Base-by-base conservation (phyloP, 2,113 vertebrate genomes). In the Ctenomys sociabilis region DNA sequence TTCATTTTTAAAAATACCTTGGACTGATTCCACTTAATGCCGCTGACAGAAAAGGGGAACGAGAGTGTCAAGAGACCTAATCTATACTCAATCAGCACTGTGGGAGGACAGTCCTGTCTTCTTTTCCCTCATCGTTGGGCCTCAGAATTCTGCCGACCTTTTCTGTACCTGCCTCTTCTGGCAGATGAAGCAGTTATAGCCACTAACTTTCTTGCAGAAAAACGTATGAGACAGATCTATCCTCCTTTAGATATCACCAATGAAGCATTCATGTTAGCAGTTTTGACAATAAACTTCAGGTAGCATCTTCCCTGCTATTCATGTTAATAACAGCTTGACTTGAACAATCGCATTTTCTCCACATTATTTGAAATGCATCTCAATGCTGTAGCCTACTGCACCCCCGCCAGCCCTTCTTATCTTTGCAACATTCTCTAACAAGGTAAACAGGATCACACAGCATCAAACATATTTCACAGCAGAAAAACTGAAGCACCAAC, bases 161-260 rank as follows among this genome's bases (percentile, higher is more conserved):
- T 97, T 68, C 91, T 82, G 45, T 3, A 24, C 82, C 66, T 86
- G 37, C 85, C 54, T 89, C 64, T 88, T 92, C 94, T 93, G 82
- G 92, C 45, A 90, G 87, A 96, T 82, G 84, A 82, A 85, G 43
- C 77, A 72, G 32, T 80, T 83, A 13, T 57, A 59, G 92, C 72
- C 73, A 52, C 83, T 77, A 63, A 64, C 88, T 92, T 91, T 63
- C 85, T 81, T 81, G 22, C 30, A 54, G 57, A 13, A 94, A 96
- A 66, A 80, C 49, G 64, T 52, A 59, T 0, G 22, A 89, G 63
- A 92, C 45, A 94, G 80, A 88, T 78, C 59, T 28, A 59, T 82
- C 96, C 85, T 93, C 89, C 86, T 73, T 72, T 85, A 77, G 81
- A 90, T 91, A 82, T 97, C 82, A 93, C 86, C 72, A 63, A 66